A percentile compares a stretch with the other conserved stretches of the same genome.
phyloP scores from a whole-genome alignment of 1,140 invertebrate genomes.

The Polypedilum pembai region DNA sequence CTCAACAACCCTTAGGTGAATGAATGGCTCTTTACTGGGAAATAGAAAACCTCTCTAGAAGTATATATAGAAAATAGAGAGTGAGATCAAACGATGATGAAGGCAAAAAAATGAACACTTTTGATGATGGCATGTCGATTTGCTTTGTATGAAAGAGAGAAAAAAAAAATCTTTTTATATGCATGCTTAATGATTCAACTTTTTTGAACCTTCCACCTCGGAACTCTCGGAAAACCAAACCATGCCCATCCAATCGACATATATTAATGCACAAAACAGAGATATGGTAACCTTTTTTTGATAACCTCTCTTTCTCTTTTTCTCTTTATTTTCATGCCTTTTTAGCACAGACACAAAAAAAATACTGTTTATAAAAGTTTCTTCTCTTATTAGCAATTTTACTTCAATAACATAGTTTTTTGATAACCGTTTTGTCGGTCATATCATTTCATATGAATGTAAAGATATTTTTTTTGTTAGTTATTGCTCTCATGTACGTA shows the following conservation, averaged over 20 bases:
- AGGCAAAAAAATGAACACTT: neutral
- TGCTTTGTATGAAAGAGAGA: neutral
- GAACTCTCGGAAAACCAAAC: neutral
- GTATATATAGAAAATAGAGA: too few relatives aligned
- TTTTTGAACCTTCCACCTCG: too few relatives aligned
- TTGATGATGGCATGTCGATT: slow-evolving; percentile 2
- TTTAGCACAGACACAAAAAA: neutral
- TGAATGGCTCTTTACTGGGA: too few relatives aligned
- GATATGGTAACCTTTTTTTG: neutral
- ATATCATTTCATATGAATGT: neutral
- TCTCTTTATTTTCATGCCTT: neutral
- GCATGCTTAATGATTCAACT: slow-evolving; percentile 10
- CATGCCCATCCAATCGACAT: slow-evolving; percentile 1
- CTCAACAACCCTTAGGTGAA: too few relatives aligned
- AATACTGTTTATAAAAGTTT: neutral
- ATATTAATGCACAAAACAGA: neutral
- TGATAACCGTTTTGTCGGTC: slow-evolving; percentile 5
- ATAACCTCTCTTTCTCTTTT: neutral
- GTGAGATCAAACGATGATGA: too few relatives aligned
- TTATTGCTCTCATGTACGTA: too few relatives aligned
- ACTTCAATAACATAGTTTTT: neutral
- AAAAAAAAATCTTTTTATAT: neutral
- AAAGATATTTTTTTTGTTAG: too few relatives aligned
- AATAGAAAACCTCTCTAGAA: too few relatives aligned
- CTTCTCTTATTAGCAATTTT: neutral